These are phyloP conservation scores for Pluvianellus socialis DNA, from an alignment of 2,113 vertebrate species.

Conservation along the genomic window DNA sequence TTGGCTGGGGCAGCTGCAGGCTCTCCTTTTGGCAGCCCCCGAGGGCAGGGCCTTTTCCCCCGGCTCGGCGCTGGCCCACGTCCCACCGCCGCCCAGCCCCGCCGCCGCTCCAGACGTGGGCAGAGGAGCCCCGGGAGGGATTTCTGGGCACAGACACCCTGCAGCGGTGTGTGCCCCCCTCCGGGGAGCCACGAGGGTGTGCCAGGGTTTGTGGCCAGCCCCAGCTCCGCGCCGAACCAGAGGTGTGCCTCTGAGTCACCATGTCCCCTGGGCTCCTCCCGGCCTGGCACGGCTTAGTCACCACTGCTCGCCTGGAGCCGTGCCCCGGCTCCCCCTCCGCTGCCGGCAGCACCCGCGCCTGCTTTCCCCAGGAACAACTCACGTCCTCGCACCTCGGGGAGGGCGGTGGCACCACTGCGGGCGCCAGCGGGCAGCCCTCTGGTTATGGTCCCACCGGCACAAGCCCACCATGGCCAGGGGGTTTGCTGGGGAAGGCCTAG, in stretches of 20 bases:
- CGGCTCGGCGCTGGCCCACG: fast-evolving
- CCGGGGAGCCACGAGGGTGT: background rate
- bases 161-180: fast-evolving
- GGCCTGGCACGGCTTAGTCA: background rate
- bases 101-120: background rate
- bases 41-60: background rate
- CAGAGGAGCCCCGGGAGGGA: background rate
- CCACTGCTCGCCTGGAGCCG: fast-evolving
- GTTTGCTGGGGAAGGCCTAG: background rate
- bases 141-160: background rate
- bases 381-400: fast-evolving
- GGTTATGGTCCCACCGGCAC: fast-evolving
- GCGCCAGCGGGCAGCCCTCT: background rate
- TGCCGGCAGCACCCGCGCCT: fast-evolving
- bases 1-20: background rate
- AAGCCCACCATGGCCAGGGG: fast-evolving
- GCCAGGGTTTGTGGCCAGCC: background rate
- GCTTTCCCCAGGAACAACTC: background rate
- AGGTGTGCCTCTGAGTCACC: constrained; percentile 22
- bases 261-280: fast-evolving
- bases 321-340: background rate
- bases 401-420: fast-evolving
- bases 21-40: fast-evolving
- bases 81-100: background rate
- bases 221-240: fast-evolving